phyloP scores from a whole-genome alignment of 2,797 vertebrate species.

The Naso thynnoides region DNA sequence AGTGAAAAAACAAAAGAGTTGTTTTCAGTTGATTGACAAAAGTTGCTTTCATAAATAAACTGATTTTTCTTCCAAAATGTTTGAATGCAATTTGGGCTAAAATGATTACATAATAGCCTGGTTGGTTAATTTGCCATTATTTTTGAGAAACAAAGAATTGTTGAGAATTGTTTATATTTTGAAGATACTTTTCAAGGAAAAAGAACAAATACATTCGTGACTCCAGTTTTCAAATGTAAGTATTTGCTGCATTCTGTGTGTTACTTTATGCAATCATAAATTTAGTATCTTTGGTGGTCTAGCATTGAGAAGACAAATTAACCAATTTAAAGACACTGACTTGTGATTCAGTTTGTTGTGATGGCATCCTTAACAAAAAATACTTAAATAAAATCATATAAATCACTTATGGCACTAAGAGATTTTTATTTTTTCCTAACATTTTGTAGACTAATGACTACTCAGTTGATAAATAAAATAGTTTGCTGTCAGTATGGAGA shows the following conservation, averaged over 20 bases:
- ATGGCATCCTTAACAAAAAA: background rate
- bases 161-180: too few species aligned
- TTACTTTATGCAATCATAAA: background rate
- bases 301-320: background rate
- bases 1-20: background rate
- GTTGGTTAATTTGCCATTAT: background rate
- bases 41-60: too few species aligned
- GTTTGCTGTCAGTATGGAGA: background rate
- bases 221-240: background rate
- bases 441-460: background rate
- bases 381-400: background rate
- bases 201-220: rapidly evolving
- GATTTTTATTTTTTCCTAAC: background rate
- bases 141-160: too few species aligned
- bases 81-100: background rate
- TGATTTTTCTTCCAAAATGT: background rate
- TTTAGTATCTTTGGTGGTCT: background rate
- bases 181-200: background rate
- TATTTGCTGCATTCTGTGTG: background rate
- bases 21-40: too few species aligned
- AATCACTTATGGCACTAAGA: background rate
- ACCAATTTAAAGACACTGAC: background rate
- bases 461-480: background rate
- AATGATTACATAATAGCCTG: background rate
- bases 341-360: background rate